Evolutionary conservation across 1,140 invertebrate genomes (phyloP).

Genomic region (Zaprionus davidi): DNA sequence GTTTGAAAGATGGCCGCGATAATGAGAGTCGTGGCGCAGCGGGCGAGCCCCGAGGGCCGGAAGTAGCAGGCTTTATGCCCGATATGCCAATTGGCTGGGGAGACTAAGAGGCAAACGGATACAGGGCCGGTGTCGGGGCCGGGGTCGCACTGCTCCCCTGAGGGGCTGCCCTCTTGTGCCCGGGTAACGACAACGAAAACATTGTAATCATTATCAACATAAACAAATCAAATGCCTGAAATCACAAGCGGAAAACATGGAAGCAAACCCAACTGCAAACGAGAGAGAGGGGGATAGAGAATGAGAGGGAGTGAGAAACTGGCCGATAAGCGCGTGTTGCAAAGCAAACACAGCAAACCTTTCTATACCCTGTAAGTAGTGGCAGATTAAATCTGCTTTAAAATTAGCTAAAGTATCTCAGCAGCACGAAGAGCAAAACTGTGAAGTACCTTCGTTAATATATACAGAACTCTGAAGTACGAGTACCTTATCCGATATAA

Average conservation of each 20-base stretch:
- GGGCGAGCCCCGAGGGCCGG: not conserved
- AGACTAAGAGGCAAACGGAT: not conserved
- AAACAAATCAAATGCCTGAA: conserved; percentile 70
- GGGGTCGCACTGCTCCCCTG: not conserved
- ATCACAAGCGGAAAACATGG: conserved; percentile 32
- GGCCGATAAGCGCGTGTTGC: conserved; percentile 17
- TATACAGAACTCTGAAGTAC: too few species aligned
- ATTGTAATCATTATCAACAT: conserved; percentile 80
- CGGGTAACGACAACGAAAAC: conserved; percentile 48
- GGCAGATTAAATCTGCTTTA: not conserved
- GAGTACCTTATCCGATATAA: too few species aligned
- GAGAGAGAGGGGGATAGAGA: not conserved
- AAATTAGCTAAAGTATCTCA: not conserved
- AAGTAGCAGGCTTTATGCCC: conserved; percentile 4
- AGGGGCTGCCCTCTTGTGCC: not conserved
- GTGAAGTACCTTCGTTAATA: too few species aligned
- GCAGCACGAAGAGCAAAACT: too few species aligned
- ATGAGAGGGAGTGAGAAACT: not conserved
- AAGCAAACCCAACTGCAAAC: conserved; percentile 23
- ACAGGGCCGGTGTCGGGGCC: not conserved
- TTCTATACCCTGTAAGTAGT: conserved; percentile 1
- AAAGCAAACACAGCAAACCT: conserved; percentile 9
- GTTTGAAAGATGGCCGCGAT: conserved; percentile 75
- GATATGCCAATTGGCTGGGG: conserved; percentile 9
- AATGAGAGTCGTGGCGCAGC: conserved; percentile 44